These are phyloP conservation scores for Porites cylindrica DNA, from an alignment of 92 coral and sea anemone species.

Conservation along the genomic window DNA sequence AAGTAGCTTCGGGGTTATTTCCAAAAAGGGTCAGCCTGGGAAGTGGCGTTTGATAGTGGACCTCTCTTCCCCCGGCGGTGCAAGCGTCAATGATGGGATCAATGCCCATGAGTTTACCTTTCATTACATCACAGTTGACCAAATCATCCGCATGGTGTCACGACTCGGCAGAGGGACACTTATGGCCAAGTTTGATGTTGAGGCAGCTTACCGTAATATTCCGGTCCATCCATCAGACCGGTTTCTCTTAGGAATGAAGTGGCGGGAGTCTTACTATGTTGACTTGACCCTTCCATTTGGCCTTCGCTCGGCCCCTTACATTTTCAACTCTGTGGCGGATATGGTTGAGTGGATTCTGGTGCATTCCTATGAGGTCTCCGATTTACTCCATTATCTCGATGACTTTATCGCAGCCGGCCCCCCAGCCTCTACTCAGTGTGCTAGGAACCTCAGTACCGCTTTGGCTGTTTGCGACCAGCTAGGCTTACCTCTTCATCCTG, in stretches of 20 bases:
- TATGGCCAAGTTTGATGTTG: background rate
- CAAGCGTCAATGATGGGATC: conserved; percentile 4
- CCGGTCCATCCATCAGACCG: background rate
- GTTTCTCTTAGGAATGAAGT: background rate
- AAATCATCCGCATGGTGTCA: background rate
- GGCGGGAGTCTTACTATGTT: background rate
- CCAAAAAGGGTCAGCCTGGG: too few relatives aligned
- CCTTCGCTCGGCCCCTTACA: background rate
- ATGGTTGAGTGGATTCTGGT: conserved; percentile 26
- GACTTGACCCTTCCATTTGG: background rate
- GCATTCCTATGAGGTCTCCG: background rate
- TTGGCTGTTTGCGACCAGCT: background rate
- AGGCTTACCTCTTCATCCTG: too few relatives aligned
- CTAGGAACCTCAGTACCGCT: background rate
- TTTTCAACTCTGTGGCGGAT: conserved; percentile 1
- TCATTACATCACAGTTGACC: conserved; percentile 10
- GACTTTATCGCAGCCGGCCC: conserved; percentile 27
- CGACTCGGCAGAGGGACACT: background rate
- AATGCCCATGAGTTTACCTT: conserved; percentile 6
- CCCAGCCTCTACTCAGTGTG: conserved; percentile 4
- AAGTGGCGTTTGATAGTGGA: background rate
- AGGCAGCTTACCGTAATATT: background rate
- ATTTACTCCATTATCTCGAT: background rate
- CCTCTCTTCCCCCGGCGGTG: background rate
- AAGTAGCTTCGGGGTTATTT: too few relatives aligned